Evolutionary conservation across 1,140 invertebrate genomes (phyloP), one percentile per base, ranked within the genome.

Genomic region (Megathymus violae): DNA sequence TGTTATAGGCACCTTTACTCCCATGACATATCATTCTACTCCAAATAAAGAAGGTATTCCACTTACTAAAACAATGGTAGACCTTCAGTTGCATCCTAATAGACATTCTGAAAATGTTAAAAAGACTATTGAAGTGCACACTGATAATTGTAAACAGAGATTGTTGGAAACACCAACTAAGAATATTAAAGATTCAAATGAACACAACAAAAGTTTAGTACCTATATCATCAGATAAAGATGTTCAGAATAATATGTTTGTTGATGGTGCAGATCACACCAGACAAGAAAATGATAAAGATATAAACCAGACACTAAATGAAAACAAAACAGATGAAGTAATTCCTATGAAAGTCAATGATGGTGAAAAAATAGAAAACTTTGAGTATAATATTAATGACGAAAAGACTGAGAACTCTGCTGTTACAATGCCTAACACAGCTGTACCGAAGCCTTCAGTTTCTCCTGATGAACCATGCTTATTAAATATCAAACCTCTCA

Each of bases 81-180:
- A 91, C 46, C 76, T 77, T 59, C 86, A 91, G 34, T 51, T 91
- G 16, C 86, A 91, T 54, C 85, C 88, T 4, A 88, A 61, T 38
- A 77, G 85, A 62, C 83, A 87, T 77, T 85, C 85, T 50, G 88
- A 91, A 69, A 87, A 85, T 76, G 67, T 82, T 9, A 90, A 88
- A 56, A 91, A 89, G 73, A 89, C 85, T 17, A 90, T 90, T 54
- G 88, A 91, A 77, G 86, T 91, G 5, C 77, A 87, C 62, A 89
- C 86, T 52, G 86, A 90, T 41, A 81, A 50, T 64, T 67, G 61
- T 48, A 87, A 84, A 62, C 80, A 81, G 61, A 85, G 74, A 65
- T 22, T 60, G 6, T 27, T 64, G 7, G 83, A 89, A 50, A 66
- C 50, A 16, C 44, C 63, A 31, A 17, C 31, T 4, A 79, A 79